These are phyloP conservation scores for Tragelaphus strepsiceros DNA, from an alignment of 2,113 vertebrate genomes.

Conservation along the genomic window DNA sequence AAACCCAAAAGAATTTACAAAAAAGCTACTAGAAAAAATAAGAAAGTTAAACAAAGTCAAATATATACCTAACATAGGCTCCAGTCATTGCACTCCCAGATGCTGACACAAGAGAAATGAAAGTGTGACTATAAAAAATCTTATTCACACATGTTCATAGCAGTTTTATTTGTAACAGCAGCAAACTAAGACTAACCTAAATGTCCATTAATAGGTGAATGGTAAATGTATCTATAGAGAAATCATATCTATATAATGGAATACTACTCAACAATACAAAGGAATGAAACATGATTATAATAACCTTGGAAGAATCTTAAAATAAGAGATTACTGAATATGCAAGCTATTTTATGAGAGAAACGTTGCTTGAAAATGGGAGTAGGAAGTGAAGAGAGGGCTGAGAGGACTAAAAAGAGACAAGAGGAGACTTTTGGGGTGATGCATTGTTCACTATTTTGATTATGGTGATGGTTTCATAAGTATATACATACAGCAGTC, in stretches of 20 bases:
- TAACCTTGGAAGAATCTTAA: background rate
- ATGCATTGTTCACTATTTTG: background rate
- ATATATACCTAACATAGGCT: background rate
- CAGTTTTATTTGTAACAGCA: no score
- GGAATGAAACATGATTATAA: background rate
- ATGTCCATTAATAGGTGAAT: background rate
- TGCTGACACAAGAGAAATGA: no score
- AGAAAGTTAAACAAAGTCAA: background rate
- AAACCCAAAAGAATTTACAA: background rate
- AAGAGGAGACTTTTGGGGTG: background rate
- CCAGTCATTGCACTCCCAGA: no score
- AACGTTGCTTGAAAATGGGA: background rate
- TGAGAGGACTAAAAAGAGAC: background rate
- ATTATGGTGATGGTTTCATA: background rate
- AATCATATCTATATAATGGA: background rate
- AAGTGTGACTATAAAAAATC: no score
- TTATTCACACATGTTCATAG: no score
- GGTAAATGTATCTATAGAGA: background rate
- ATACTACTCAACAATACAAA: background rate
- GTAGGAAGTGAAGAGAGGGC: background rate
- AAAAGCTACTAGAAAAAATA: background rate
- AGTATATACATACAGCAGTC: rapidly evolving
- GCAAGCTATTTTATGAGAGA: background rate
- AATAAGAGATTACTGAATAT: background rate
- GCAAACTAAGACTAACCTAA: background rate